These are phyloP conservation scores for Arenaria interpres DNA, from an alignment of 2,113 vertebrate genomes.

Conservation along the genomic window DNA sequence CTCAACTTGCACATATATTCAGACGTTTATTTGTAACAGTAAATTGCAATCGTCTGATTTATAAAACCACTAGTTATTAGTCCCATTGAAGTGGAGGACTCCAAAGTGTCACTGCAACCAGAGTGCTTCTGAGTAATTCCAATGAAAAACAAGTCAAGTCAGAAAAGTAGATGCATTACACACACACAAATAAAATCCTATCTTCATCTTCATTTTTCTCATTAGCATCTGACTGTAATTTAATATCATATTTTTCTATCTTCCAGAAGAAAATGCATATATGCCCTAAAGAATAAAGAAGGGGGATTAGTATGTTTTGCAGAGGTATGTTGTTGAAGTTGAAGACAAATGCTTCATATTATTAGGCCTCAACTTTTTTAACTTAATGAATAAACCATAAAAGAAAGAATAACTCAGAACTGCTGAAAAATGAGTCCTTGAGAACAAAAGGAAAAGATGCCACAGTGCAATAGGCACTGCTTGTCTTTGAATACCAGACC, in stretches of 20 bases:
- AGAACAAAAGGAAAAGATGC: neutral
- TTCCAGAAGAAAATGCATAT: neutral
- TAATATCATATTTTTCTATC: neutral
- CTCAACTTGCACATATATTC: fast-evolving
- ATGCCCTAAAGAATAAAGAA: neutral
- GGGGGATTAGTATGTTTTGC: neutral
- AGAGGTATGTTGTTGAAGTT: neutral
- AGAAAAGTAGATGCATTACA: neutral
- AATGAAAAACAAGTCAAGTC: neutral
- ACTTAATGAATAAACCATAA: neutral
- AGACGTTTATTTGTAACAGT: neutral
- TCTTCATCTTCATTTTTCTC: neutral
- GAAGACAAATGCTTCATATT: conserved; percentile 1
- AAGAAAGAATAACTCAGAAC: neutral
- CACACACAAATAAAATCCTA: neutral
- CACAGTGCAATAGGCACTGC: neutral
- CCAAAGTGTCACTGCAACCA: neutral
- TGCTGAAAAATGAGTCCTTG: neutral
- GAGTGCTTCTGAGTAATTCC: neutral
- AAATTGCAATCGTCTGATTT: neutral
- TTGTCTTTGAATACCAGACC: neutral
- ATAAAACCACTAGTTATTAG: neutral
- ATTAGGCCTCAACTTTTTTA: neutral
- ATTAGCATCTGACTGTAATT: neutral
- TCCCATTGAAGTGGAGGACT: neutral